Conservation (phyloP, 2,797 vertebrate species). For the Amniataba percoides region DNA sequence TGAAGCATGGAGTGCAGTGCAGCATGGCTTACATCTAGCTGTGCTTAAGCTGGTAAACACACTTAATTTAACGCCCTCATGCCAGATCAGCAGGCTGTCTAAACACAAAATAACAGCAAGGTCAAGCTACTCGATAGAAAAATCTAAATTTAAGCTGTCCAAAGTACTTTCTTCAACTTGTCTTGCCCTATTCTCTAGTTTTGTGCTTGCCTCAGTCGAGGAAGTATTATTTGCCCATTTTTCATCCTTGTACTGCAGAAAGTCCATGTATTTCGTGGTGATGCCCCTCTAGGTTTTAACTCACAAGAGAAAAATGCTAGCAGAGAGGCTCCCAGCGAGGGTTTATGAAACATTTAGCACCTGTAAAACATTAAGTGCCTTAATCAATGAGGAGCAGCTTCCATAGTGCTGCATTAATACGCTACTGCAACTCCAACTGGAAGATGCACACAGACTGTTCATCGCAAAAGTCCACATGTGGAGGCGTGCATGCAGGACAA, state of each 20-base stretch:
- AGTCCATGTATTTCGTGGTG: conserved; percentile 34
- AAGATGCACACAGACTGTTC: not conserved
- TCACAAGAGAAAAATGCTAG: conserved; percentile 29
- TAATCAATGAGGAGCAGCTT: conserved; percentile 57
- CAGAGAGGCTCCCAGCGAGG: conserved; percentile 25
- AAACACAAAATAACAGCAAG: conserved; percentile 55
- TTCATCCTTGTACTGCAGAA: conserved; percentile 29
- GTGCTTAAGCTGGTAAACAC: conserved; percentile 42
- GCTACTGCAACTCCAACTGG: not conserved
- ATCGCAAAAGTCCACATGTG: conserved; percentile 30
- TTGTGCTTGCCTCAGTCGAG: conserved; percentile 29
- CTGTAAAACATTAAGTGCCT: conserved; percentile 56
- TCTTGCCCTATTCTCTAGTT: conserved; percentile 18
- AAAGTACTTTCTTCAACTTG: conserved; percentile 29
- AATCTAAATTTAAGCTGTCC: conserved; percentile 44
- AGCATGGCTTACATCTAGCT: conserved; percentile 37
- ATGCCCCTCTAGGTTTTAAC: conserved; percentile 44
- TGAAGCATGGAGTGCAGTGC: conserved; percentile 19
- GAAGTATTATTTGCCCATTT: conserved; percentile 41
- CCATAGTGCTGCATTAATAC: conserved; percentile 8
- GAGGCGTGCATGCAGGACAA: not conserved
- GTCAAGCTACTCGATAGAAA: conserved; percentile 42
- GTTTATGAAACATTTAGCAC: conserved; percentile 66
- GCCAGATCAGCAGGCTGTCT: conserved; percentile 53
- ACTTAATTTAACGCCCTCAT: conserved; percentile 43